Base-by-base conservation (phyloP, 2,113 vertebrate genomes). In the Anas platyrhynchos region DNA sequence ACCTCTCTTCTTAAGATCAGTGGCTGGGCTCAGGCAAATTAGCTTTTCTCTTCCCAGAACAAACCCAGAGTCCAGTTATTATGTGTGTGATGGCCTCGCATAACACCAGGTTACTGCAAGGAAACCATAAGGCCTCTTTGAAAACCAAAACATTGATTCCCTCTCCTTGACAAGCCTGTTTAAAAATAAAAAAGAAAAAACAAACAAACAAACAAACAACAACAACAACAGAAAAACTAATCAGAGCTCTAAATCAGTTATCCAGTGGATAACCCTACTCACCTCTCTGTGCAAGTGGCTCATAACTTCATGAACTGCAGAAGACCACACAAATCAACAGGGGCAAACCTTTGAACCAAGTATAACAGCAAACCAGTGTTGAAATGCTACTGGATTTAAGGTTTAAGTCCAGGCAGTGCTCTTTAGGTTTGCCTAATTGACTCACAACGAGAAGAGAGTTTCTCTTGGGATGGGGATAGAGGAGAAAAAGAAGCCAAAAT, bases 331-430 rank as follows among this genome's bases (percentile, higher is more conserved):
- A 71, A 38, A 41, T 7, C 25, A 34, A 61, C 25, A 44, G 16
- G 11, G 41, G 11, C 32, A 69, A 73, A 62, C 3, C 62, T 90
- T 62, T 91, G 67, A 79, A 88, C 16, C 16, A 21, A 74, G 25
- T 72, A 17, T 18, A 74, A 58, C 43, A 71, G 17, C 73, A 88
- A 44, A 26, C 71, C 21, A 84, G 88, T 83, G 95, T 96, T 88
- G 88, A 96, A 96, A 96, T 89, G 75, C 77, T 94, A 38, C 63
- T 74, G 79, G 32, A 77, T 68, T 96, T 93, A 31, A 63, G 91
- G 75, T 68, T 96, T 93, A 27, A 63, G 92, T 88, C 88, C 61
- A 78, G 74, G 73, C 56, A 93, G 41, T 2, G 2, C 73, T 93
- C 72, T 52, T 21, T 69, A 81, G 46, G 34, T 80, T 71, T 54